Evolutionary conservation across 37 sponge, comb jelly and placozoan genomes (phyloP), one percentile per base, ranked within the genome.

Genomic region (Corticium candelabrum): DNA sequence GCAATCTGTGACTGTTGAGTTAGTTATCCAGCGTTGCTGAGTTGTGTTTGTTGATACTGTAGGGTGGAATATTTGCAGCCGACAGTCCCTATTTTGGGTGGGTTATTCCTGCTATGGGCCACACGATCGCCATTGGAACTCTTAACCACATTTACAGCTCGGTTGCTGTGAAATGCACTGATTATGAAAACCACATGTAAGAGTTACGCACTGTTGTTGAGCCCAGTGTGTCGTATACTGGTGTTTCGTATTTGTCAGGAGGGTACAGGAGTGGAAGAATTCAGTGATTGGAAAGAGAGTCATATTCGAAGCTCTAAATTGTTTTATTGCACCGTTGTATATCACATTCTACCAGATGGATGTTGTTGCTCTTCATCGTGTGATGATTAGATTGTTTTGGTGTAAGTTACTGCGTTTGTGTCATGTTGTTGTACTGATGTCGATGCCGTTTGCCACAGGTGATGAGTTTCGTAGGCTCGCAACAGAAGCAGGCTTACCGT

Each of bases 321-420:
- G 89, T 70, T 91, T 83, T 75, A 85, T 91, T 81, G 89, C 92
- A 15, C 84, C 87, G 57, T 86, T 91, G 72, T 91, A 91, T 74
- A 88, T 88, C 69, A 87, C 89, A 33, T 91, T 91, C 81, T 84
- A 88, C 62, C 89, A 88, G 74, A 34, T 87, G 36, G 89, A 91
- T 41, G 82, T 91, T 5, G 77, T 86, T 3, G 41, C 82, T 36
- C 80, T 91, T 1, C 67, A 86, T 34, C 78, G 80, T 21, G 89
- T 88, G 74, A 76, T 91, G 15, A 83, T 77, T 68, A 83, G 92
- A 36, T 83, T 91, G 35, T 89, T 89, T 80, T 79, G 79, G 81
- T 82, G 90, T 89, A 40, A 82, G 84, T 78, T 3, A 70, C 21
- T 11, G 7, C 35, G 7, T 11, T 3, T 30, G 5, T 3, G 15